Evolutionary conservation across 2,113 vertebrate genomes (phyloP).

Genomic region (Engraulis encrasicolus): DNA sequence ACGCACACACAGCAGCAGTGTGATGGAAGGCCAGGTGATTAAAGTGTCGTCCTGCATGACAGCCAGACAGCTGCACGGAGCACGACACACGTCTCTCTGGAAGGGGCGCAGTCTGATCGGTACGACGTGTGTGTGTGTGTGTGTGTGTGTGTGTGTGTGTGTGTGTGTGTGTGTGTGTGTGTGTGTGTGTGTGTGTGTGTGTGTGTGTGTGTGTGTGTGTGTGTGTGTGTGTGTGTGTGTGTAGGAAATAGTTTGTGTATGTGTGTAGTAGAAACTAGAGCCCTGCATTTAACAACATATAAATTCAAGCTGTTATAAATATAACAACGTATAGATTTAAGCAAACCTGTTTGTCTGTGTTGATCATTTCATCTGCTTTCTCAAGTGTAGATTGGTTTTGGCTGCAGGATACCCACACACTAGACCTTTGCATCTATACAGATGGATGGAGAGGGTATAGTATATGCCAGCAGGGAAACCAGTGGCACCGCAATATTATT

Average conservation of each 20-base stretch:
- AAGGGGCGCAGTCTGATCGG: neutral
- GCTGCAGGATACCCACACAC: too few relatives aligned
- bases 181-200: neutral
- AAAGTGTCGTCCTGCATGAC: slow-evolving; percentile 43
- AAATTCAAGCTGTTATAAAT: too few relatives aligned
- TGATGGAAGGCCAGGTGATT: slow-evolving; percentile 48
- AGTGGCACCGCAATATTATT: too few relatives aligned
- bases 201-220: neutral
- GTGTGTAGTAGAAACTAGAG: neutral
- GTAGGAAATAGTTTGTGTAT: neutral
- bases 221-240: neutral
- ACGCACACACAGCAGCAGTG: too few relatives aligned
- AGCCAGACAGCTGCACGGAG: slow-evolving; percentile 40
- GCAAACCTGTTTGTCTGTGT: too few relatives aligned
- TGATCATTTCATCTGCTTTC: too few relatives aligned
- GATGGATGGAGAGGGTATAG: too few relatives aligned
- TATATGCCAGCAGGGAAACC: too few relatives aligned
- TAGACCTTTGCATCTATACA: too few relatives aligned
- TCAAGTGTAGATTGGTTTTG: too few relatives aligned
- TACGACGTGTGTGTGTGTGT: neutral
- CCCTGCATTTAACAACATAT: too few relatives aligned
- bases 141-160: neutral
- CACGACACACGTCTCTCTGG: neutral
- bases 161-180: neutral
- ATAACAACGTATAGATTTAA: too few relatives aligned